phyloP scores from a whole-genome alignment of 2,113 vertebrate species.

The Chaenogobius annularis region DNA sequence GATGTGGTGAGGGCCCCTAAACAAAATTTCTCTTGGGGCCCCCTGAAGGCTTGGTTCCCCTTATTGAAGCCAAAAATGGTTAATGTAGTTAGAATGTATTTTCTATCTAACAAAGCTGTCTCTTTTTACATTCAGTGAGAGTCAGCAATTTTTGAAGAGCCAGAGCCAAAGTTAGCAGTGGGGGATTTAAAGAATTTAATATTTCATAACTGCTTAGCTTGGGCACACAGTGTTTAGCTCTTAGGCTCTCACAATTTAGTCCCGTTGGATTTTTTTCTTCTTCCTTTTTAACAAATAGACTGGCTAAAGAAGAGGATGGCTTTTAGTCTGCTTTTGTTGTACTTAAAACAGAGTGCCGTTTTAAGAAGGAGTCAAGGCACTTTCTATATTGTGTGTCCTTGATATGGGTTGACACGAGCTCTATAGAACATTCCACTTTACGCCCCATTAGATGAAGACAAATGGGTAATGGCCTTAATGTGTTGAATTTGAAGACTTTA shows the following conservation, averaged over 20 bases:
- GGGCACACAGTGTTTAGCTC: constrained; percentile 1
- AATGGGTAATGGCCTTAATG: background rate
- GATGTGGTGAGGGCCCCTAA: too few species aligned
- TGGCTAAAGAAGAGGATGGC: background rate
- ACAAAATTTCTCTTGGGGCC: too few species aligned
- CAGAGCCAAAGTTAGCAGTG: background rate
- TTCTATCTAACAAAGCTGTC: constrained; percentile 23
- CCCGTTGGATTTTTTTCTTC: background rate
- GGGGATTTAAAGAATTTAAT: constrained; percentile 9
- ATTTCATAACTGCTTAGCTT: constrained; percentile 14
- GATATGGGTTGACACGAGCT: background rate
- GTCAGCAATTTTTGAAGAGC: background rate
- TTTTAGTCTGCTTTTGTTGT: background rate
- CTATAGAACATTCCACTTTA: background rate
- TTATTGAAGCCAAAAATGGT: too few species aligned
- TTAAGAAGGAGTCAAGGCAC: background rate
- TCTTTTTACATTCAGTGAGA: constrained; percentile 29
- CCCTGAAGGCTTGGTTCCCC: too few species aligned
- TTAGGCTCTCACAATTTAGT: background rate
- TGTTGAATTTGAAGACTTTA: background rate
- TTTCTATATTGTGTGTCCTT: background rate
- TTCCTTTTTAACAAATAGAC: background rate
- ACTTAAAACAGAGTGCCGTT: background rate
- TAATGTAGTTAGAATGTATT: background rate
- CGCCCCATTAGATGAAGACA: background rate